phyloP scores from a whole-genome alignment of 2,797 vertebrate species.

The Poeciliopsis infans region DNA sequence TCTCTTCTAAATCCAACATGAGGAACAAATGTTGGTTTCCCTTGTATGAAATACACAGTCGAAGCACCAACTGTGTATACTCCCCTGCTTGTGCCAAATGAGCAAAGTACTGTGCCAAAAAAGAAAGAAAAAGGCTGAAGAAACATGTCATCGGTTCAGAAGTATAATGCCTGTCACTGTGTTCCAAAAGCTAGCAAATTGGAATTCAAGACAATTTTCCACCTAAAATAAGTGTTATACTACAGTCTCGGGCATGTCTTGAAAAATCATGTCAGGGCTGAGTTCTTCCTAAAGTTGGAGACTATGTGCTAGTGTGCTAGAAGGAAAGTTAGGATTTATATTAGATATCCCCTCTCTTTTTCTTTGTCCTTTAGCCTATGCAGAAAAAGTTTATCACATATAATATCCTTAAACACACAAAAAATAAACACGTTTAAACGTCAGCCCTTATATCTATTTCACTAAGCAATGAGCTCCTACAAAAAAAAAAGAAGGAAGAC shows the following conservation, averaged over 20 bases:
- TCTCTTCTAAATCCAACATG: slow-evolving; percentile 73
- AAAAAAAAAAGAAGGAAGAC: background rate
- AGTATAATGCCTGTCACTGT: slow-evolving; percentile 26
- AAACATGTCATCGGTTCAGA: slow-evolving; percentile 41
- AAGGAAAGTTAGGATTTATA: slow-evolving; percentile 13
- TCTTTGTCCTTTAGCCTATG: background rate
- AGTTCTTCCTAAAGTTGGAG: slow-evolving; percentile 4
- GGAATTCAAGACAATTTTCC: slow-evolving; percentile 18
- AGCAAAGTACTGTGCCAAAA: slow-evolving; percentile 44
- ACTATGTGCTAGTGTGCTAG: slow-evolving; percentile 15
- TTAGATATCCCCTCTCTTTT: slow-evolving; percentile 6
- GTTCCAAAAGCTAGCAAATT: slow-evolving; percentile 3
- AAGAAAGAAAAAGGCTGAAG: slow-evolving; percentile 25
- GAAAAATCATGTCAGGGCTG: slow-evolving; percentile 19
- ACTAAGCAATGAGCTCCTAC: slow-evolving; percentile 15
- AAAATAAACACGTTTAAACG: slow-evolving; percentile 17
- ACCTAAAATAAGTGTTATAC: slow-evolving; percentile 20
- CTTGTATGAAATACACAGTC: slow-evolving; percentile 45
- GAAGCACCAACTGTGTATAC: slow-evolving; percentile 51
- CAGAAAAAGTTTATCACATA: slow-evolving; percentile 1
- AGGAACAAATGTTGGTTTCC: slow-evolving; percentile 70
- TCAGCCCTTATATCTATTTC: slow-evolving; percentile 2
- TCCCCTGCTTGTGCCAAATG: slow-evolving; percentile 52
- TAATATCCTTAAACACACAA: background rate
- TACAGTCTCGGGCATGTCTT: background rate